Evolutionary conservation across 2,888 invertebrate genomes (phyloP), one percentile per base, ranked within the genome.

Genomic region (Cactoblastis cactorum): DNA sequence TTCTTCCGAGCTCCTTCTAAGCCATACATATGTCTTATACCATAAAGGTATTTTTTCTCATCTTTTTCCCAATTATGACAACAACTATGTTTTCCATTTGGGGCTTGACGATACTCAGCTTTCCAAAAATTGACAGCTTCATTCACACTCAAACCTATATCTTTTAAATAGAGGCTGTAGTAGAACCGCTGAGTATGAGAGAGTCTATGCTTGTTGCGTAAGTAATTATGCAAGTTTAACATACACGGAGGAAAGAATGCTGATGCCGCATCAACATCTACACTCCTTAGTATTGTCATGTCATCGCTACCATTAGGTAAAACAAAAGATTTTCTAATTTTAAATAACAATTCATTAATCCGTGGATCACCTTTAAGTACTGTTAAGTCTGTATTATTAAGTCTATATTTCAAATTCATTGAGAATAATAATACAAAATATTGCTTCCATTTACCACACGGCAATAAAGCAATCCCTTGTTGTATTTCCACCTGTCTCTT

Each of bases 21-120:
- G 0, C 94, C 94, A 82, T 94, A 95, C 77, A 94, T 82, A 66
- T 95, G 94, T 53, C 93, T 83, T 47, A 94, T 93, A 52, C 93
- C 93, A 77, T 94, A 94, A 3, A 91, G 69, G 71, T 92, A 93
- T 62, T 92, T 92, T 19, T 89, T 91, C 57, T 91, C 91, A 74
- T 92, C 91, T 43, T 84, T 86, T 47, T 91, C 85, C 94, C 94
- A 95, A 58, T 80, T 86, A 61, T 94, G 94, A 15, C 82, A 80
- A 62, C 94, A 94, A 41, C 72, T 77, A 33, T 91, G 85, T 37
- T 65, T 74, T 1, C 82, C 78, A 48, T 67, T 72, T 34, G 90
- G 83, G 38, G 78, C 77, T 62, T 91, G 85, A 1, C 86, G 88
- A 73, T 95, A 94, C 70, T 94, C 93, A 15, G 70, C 61, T 67